Evolutionary conservation across 2,113 vertebrate species (phyloP), one percentile per base, ranked within the genome.

Genomic region (Ictalurus furcatus): DNA sequence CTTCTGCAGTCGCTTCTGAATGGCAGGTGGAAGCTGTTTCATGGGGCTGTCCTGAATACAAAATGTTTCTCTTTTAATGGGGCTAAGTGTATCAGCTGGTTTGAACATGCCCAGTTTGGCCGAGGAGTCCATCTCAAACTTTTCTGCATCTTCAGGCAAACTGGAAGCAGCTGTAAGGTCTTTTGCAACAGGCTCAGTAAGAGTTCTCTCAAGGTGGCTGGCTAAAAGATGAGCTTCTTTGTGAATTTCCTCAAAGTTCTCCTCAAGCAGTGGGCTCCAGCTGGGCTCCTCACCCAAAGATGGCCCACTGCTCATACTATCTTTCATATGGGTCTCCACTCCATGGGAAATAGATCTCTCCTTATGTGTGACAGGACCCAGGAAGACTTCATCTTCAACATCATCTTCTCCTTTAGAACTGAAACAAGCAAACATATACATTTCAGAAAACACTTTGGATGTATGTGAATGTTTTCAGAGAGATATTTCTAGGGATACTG

Each of bases 351-450:
- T 76, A 7, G 96, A 96, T 85, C 92, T 95, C 91, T 98, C 97
- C 85, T 93, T 96, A 82, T 97, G 96, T 16, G 95, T 91, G 4
- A 96, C 0, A 0, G 96, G 96, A 56, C 96, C 97, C 40, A 97
- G 7, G 89, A 99, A 99, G 48, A 99, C 97, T 89, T 99, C 98
- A 0, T 97, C 96, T 23, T 98, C 97, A 61, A 96, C 95, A 82
- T 95, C 94, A 56, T 95, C 83, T 67, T 95, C 85, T 73, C 94
- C 95, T 74, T 89, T 94, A 5, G 91, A 93, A 92, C 96, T 97
- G 86, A n/a, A 71, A 54, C 19, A 90, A 14, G 76, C 69, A 74
- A 88, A 71, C 71, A 40, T 6, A 28, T 6, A 28, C n/a, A 37
- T 71, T 65, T 83, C 30, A 85, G 2, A 73, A 11, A 63, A 1